Base-by-base conservation (phyloP, 2,888 invertebrate genomes). In the Amblyjoppa fuscipennis region DNA sequence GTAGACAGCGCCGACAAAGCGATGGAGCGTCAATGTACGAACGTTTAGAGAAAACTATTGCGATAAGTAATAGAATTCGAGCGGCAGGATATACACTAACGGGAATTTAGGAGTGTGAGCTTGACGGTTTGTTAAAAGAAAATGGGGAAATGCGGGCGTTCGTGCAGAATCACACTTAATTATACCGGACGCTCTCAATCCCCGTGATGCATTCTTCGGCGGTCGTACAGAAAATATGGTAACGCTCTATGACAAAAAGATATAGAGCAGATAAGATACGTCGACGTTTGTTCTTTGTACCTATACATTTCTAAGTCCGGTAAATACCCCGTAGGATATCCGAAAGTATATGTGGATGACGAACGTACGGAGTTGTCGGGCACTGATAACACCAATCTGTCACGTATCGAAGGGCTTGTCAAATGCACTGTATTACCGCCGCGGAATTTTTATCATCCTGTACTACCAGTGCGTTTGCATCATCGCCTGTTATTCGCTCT, bases 401-500 rank as follows among this genome's bases (percentile, higher is more conserved):
- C 25, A 1, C 6, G 7, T 51, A 70, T 89, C 16, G 85, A 89
- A n/a, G 90, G 89, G 3, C 16, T 91, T 6, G 78, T 90, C 2
- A 89, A 89, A 73, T 89, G 88, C 59, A 81, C 79, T 13, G 84
- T 91, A 38, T 73, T 91, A 9, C 89, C 89, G 11, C 90, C 88
- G 6, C 61, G 69, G 81, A 49, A 85, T 61, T 85, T 76, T 73
- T 92, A 89, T 71, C 89, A 90, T 45, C 92, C 92, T 6, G 92
- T 93, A 0, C 84, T 92, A 5, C 92, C 93, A 0, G 80, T 85
- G 6, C 86, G 87, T 16, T 34, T 64, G 34, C 64, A 34, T 64
- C 87, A 87, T 0, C 90, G 91, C 80, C 79, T 94, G 25, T 89
- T 92, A 85, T 94, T 94, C 87, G 84, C 90, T 1, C 82, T 94